Base-by-base conservation (phyloP, 2,888 invertebrate species). In the Eremobia ochroleuca region DNA sequence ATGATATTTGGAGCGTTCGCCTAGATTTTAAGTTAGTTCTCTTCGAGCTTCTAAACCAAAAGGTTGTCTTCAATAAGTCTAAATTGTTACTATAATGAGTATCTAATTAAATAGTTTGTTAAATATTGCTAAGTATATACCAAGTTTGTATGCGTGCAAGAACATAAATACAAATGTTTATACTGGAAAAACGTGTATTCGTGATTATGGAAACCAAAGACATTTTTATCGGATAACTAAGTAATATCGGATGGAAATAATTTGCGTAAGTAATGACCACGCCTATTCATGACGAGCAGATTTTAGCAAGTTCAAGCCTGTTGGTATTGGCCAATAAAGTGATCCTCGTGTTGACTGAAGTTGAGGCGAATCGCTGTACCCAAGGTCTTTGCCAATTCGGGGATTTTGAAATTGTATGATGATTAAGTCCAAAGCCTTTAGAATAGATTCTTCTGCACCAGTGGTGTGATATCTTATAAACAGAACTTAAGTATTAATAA, bases 221-320 rank as follows among this genome's bases (percentile, higher is more conserved):
- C 46, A 58, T 73, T 34, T 59, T 62, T 25, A 65, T 52, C 25
- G n/a, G 31, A 66, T 43, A 52, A 25, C 4, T 52, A 43, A 15
- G 62, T 62, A 76, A 80, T 68, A 68, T 79, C 46, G 25, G 49
- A 70, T 58, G 59, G 65, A 71, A 79, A 83, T 64, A 49, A 65
- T 85, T 82, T 85, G 76, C 85, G 73, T 71, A 79, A 81, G 74
- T 71, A 79, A 81, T 40, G 4, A 65, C 64, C 73, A 67, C 58
- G 69, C 49, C 72, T 73, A 46, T 65, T 71, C 49, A 49, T 77
- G 74, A 71, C 78, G 61, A 43, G 46, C 49, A 61, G 28, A 73
- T 79, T 66, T 67, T 79, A 80, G 65, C 65, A 66, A 69, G n/a
- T 69, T 65, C 34, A 49, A 6, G 58, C 34, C 59, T 69, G 64